Conservation (phyloP, 2,888 invertebrate species). For the Choreutis nemorana region DNA sequence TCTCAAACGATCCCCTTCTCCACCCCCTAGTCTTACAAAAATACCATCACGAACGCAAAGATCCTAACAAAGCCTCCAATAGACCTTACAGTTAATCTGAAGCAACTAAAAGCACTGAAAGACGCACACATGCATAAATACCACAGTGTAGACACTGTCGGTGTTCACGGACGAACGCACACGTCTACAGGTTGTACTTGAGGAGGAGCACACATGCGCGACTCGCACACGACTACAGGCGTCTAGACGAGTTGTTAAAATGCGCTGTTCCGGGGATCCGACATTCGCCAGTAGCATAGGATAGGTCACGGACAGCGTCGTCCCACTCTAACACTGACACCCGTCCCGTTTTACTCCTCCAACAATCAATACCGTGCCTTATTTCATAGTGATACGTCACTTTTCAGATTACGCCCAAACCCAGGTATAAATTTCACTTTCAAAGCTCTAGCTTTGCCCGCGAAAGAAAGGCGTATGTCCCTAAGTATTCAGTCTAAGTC, state of each 20-base stretch:
- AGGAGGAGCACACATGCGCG: conserved; percentile 7
- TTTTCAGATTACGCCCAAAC: background rate
- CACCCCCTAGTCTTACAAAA: too few relatives aligned
- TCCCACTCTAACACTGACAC: conserved; percentile 28
- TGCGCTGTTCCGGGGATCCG: conserved; percentile 60
- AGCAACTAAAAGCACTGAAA: too few relatives aligned
- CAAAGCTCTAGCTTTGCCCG: conserved; percentile 29
- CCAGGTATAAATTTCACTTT: conserved; percentile 63
- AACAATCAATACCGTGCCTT: conserved; percentile 17
- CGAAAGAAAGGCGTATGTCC: conserved; percentile 24
- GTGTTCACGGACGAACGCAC: conserved; percentile 16
- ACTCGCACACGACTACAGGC: conserved; percentile 13
- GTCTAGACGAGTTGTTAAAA: conserved; percentile 63
- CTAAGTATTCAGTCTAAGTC: conserved; percentile 9
- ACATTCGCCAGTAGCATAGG: conserved; percentile 66
- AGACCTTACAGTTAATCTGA: too few relatives aligned
- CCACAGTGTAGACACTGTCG: conserved; percentile 6
- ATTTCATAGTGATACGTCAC: background rate
- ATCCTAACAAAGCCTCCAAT: background rate
- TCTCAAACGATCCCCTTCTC: too few relatives aligned
- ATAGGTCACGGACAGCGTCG: conserved; percentile 59
- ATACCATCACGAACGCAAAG: too few relatives aligned
- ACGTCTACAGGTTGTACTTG: conserved; percentile 11
- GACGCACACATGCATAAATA: conserved; percentile 14
- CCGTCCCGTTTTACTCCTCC: conserved; percentile 24